phyloP scores from a whole-genome alignment of 1,140 invertebrate genomes.

The Harlomillsia oculata region DNA sequence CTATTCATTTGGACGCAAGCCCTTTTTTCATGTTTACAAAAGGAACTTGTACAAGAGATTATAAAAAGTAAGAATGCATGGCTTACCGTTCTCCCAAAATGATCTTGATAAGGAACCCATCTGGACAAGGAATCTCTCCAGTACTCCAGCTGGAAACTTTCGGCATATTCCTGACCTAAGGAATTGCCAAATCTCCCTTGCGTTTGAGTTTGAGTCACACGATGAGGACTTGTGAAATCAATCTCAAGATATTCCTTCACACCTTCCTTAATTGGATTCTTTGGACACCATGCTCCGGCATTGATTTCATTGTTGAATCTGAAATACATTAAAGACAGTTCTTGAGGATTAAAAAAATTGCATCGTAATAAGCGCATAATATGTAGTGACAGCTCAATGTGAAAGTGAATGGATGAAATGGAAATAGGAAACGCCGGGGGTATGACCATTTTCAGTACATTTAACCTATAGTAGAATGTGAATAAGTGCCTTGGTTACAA shows the following conservation, averaged over 20 bases:
- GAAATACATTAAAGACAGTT: constrained; percentile 26
- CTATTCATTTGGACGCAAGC: neutral
- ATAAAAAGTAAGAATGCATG: neutral
- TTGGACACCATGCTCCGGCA: constrained; percentile 90
- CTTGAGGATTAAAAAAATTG: neutral
- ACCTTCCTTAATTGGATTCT: constrained; percentile 59
- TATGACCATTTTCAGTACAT: too few relatives aligned
- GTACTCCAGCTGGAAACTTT: constrained; percentile 76
- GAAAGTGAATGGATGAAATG: too few relatives aligned
- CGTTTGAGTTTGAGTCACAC: constrained; percentile 77
- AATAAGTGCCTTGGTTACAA: too few relatives aligned
- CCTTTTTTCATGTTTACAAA: neutral
- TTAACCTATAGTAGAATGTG: too few relatives aligned
- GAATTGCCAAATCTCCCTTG: constrained; percentile 90
- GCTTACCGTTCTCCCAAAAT: constrained; percentile 60
- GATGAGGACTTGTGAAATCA: constrained; percentile 61
- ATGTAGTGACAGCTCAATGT: too few relatives aligned
- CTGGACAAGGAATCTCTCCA: constrained; percentile 56
- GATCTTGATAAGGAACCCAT: constrained; percentile 71
- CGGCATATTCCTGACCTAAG: constrained; percentile 79
- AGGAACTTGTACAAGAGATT: neutral
- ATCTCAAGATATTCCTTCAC: constrained; percentile 79
- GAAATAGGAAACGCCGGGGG: too few relatives aligned
- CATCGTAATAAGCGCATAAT: neutral
- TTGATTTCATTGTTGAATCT: constrained; percentile 77